Conservation (phyloP, 30 jellyfish, hydroid and myxozoan genomes). For the Sanderia malayensis region DNA sequence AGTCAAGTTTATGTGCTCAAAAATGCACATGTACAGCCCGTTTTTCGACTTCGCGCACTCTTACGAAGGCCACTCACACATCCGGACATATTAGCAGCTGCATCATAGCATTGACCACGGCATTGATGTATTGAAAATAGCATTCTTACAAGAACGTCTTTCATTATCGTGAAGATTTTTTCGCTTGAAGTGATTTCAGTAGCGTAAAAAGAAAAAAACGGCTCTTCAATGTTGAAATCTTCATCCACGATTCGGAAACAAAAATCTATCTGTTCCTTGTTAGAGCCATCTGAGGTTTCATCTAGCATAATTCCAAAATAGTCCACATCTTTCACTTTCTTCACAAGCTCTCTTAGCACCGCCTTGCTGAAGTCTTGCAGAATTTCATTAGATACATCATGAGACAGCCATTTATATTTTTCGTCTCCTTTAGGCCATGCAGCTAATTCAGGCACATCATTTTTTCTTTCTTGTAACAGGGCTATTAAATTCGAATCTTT, state of each 20-base stretch:
- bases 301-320: constrained; percentile 36
- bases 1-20: constrained; percentile 44
- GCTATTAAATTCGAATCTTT: constrained; percentile 34
- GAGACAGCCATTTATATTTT: constrained; percentile 49
- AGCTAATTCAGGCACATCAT: constrained; percentile 53
- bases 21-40: constrained; percentile 47
- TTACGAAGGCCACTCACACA: constrained; percentile 29
- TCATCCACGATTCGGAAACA: constrained; percentile 45
- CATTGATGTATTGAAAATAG: constrained; percentile 28
- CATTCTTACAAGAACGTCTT: constrained; percentile 29
- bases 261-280: constrained; percentile 52
- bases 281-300: constrained; percentile 27
- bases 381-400: constrained; percentile 30
- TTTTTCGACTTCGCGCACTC: constrained; percentile 21
- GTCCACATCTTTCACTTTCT: constrained; percentile 39
- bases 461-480: constrained; percentile 46
- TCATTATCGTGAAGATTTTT: constrained; percentile 32
- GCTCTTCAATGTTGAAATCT: constrained; percentile 27
- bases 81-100: constrained; percentile 44
- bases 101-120: constrained; percentile 31
- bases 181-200: too few species aligned
- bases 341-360: constrained; percentile 30
- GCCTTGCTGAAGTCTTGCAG: constrained; percentile 54
- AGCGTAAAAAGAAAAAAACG: constrained; percentile 7
- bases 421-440: constrained; percentile 50